Evolutionary conservation across 2,888 invertebrate species (phyloP).

Genomic region (Timandra comae): DNA sequence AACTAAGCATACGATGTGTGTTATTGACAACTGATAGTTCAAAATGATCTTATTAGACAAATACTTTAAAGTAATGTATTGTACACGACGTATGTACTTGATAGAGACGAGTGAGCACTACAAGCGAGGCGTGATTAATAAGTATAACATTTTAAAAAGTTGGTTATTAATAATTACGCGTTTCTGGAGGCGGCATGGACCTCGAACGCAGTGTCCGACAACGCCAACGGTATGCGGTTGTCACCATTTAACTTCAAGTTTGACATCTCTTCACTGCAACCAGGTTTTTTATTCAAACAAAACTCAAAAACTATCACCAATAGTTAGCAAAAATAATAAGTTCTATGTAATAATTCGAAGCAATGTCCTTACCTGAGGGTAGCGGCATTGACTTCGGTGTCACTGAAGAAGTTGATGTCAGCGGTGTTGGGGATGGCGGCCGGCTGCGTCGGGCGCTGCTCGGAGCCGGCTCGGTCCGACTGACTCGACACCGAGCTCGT

Average conservation of each 20-base stretch:
- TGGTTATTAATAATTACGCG: conserved; percentile 54
- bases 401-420: conserved; percentile 89
- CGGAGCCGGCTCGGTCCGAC: conserved; percentile 69
- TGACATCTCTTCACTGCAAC: conserved; percentile 74
- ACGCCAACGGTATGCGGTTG: conserved; percentile 70
- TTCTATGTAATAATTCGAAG: background rate
- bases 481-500: conserved; percentile 73
- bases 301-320: conserved; percentile 2
- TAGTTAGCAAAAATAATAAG: background rate
- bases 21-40: too few species aligned
- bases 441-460: conserved; percentile 52
- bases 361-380: conserved; percentile 69
- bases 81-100: too few species aligned
- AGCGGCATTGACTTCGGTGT: conserved; percentile 88
- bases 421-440: conserved; percentile 49
- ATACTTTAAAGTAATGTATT: too few species aligned
- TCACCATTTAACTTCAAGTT: conserved; percentile 70
- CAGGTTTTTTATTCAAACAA: conserved; percentile 28
- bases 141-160: conserved; percentile 21
- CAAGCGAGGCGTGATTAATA: conserved; percentile 40
- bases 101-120: conserved; percentile 30
- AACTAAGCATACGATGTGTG: too few species aligned
- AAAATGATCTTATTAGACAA: too few species aligned
- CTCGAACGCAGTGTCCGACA: conserved; percentile 73
- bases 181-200: conserved; percentile 72